Conservation (phyloP, 1,140 invertebrate species). For the Heterodera carotae region DNA sequence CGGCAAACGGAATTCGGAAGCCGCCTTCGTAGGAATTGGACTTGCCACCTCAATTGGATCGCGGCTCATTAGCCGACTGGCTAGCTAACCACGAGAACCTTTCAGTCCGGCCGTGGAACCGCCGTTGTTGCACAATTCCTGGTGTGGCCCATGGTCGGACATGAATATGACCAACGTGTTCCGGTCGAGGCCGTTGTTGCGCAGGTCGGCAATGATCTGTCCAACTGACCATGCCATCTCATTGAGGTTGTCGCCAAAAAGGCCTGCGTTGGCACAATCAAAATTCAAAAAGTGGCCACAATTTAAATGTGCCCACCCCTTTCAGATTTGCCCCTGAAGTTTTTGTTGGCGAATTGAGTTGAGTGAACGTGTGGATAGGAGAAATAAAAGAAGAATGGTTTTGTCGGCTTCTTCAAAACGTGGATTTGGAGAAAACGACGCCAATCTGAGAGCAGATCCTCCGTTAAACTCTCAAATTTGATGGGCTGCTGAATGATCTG, state of each 20-base stretch:
- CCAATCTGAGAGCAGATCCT: conserved; percentile 63
- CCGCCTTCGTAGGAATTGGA: conserved; percentile 64
- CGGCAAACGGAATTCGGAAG: conserved; percentile 62
- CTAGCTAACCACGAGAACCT: conserved; percentile 21
- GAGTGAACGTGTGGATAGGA: conserved; percentile 65
- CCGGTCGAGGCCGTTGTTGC: conserved; percentile 32
- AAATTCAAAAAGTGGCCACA: background rate
- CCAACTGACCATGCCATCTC: conserved; percentile 66
- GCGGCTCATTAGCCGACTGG: background rate
- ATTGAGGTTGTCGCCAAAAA: conserved; percentile 53
- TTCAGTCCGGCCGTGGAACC: conserved; percentile 62
- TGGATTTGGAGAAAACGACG: conserved; percentile 56
- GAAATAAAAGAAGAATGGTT: conserved; percentile 66
- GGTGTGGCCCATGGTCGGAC: conserved; percentile 65
- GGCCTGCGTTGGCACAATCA: conserved; percentile 22
- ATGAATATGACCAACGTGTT: conserved; percentile 54
- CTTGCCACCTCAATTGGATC: conserved; percentile 54
- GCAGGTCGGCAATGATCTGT: conserved; percentile 53
- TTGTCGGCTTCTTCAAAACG: conserved; percentile 2
- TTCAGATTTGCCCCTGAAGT: conserved; percentile 51
- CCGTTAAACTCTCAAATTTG: conserved; percentile 59
- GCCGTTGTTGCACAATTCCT: conserved; percentile 64
- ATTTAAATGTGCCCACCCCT: conserved; percentile 39
- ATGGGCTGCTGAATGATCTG: conserved; percentile 65
- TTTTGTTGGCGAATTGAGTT: conserved; percentile 59